Percentiles rank a stretch among this genome's conserved stretches.
phyloP scores from a whole-genome alignment of 2,113 vertebrate species.

The cat (Felis catus) region DNA sequence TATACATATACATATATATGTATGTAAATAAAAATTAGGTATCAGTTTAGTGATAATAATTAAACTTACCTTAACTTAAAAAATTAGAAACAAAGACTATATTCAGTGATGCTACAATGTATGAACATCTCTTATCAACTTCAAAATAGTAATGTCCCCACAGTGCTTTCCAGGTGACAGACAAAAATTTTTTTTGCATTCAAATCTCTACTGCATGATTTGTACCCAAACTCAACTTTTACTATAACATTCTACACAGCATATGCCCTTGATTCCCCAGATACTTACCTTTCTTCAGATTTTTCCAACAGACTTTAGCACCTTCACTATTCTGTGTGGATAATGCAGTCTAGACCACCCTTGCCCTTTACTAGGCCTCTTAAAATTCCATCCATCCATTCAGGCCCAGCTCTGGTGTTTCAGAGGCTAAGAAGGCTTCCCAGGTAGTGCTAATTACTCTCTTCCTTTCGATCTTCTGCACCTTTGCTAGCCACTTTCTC shows the following conservation, averaged over 20 bases:
- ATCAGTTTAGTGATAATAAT: background rate
- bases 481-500: background rate
- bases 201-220: background rate
- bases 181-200: background rate
- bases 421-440: background rate
- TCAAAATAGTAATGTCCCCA: background rate
- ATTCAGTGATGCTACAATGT: background rate
- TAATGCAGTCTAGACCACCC: background rate
- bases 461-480: background rate
- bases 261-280: background rate
- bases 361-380: background rate
- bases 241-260: background rate
- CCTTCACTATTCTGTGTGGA: background rate
- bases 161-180: background rate
- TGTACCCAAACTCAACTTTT: background rate
- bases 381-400: background rate
- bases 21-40: background rate
- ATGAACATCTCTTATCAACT: background rate
- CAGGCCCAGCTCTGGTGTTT: background rate
- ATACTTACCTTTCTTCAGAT: background rate
- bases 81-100: background rate
- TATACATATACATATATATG: background rate
- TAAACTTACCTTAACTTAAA: background rate
- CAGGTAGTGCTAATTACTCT: background rate
- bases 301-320: background rate